These are phyloP conservation scores for Narcine bancroftii DNA, from an alignment of 2,113 vertebrate genomes.

Conservation along the genomic window DNA sequence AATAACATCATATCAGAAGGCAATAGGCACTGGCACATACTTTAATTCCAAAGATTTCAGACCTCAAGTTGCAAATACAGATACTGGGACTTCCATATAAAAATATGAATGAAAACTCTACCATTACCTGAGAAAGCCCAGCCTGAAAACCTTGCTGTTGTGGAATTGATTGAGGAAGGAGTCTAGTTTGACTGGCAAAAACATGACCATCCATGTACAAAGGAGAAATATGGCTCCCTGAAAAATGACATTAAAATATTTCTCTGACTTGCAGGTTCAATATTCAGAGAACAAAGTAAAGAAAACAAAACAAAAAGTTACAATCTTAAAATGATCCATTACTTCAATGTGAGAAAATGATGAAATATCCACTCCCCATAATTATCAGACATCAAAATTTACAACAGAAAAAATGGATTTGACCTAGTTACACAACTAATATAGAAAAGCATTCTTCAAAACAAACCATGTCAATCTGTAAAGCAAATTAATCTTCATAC, in stretches of 20 bases:
- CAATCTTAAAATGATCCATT: not conserved
- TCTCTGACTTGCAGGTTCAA: not conserved
- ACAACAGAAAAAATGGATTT: not conserved
- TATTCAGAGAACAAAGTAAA: not conserved
- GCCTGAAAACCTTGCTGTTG: slow-evolving; percentile 90
- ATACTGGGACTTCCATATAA: not conserved
- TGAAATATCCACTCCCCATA: not conserved
- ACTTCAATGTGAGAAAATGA: not conserved
- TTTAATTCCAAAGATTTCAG: not conserved
- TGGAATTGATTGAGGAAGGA: slow-evolving; percentile 84
- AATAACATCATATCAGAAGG: not conserved
- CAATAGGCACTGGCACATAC: not conserved
- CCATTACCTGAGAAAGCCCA: slow-evolving; percentile 30
- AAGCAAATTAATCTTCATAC: not conserved
- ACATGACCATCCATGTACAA: slow-evolving; percentile 92
- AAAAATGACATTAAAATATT: slow-evolving; percentile 33
- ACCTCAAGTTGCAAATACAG: not conserved
- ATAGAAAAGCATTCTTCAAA: not conserved
- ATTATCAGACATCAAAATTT: not conserved
- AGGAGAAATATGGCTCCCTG: slow-evolving; percentile 88
- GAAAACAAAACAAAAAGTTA: not conserved
- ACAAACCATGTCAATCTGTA: not conserved
- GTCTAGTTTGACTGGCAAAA: slow-evolving; percentile 87
- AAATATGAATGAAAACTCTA: not conserved
- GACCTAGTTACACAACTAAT: not conserved